Evolutionary conservation across 2,797 vertebrate species (phyloP), one percentile per base, ranked within the genome.

Genomic region (Gobionotothen gibberifrons): DNA sequence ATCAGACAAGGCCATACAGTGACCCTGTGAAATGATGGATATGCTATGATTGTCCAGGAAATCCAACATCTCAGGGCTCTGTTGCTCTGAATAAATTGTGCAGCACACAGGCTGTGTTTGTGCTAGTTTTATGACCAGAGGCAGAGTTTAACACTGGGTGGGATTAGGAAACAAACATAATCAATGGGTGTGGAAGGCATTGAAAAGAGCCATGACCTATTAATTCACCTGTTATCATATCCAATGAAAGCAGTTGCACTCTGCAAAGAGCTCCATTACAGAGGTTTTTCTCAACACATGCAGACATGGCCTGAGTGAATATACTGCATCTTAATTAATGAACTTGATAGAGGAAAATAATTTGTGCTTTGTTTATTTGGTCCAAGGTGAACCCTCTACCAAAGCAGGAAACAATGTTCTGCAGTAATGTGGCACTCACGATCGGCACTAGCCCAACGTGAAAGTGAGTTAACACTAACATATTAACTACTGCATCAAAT

Each of bases 181-280:
- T 76, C 16, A 78, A 54, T 70, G 52, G 77, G 83, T 0, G 53
- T 76, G 71, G 52, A 21, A 59, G 11, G 11, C 29, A 26, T 51
- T 71, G 47, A 79, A 59, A 74, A 67, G 32, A 74, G 52, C 48
- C 43, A 54, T 67, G 59, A 76, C 76, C 69, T 52, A 3, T 69
- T 82, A 68, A 73, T 74, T 81, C 56, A 64, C 48, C 52, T 61
- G 69, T 70, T 77, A 78, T 75, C 69, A 65, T 69, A 72, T 19
- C 52, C 36, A 72, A 62, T 74, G 71, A 82, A 65, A 76, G 64
- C 62, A 59, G 47, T 26, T 26, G 42, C 13, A 57, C 44, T 72
- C 21, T 29, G 21, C 55, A n/a, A 19, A 83, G 42, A 0, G 0
- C 21, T 74, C 47, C 22, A 69, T 72, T 66, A 44, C 62, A 72